Conservation (phyloP, 1,140 invertebrate genomes). For the Gyrodactylus salaris region DNA sequence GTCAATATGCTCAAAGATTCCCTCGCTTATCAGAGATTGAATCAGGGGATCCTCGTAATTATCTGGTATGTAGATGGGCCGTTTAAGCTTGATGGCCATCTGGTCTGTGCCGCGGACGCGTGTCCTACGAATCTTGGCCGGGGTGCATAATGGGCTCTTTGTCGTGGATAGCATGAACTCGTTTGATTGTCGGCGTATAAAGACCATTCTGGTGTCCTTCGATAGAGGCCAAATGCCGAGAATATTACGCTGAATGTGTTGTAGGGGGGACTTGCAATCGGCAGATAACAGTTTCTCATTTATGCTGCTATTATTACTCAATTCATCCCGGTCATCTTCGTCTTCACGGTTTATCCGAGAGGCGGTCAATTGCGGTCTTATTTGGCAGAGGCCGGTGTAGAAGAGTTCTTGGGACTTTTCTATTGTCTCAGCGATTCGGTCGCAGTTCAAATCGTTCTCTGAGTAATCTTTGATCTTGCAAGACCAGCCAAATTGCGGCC, state of each 20-base stretch:
- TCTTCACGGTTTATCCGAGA: background rate
- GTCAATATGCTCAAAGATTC: background rate
- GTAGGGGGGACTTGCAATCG: background rate
- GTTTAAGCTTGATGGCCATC: background rate
- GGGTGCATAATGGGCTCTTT: background rate
- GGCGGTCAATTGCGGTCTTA: background rate
- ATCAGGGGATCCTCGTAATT: background rate
- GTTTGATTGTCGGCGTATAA: background rate
- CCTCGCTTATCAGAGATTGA: background rate
- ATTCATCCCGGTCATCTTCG: background rate
- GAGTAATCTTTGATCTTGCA: background rate
- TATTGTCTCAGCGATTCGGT: background rate
- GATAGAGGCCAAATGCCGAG: background rate
- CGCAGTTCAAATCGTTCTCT: background rate
- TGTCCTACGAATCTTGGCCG: background rate
- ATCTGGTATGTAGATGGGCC: background rate
- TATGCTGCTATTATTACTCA: background rate
- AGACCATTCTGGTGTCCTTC: background rate
- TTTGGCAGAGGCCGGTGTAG: background rate
- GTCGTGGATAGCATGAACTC: background rate
- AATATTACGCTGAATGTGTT: background rate
- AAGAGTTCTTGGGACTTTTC: background rate
- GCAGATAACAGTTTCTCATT: background rate
- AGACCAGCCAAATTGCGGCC: background rate
- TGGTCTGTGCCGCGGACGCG: background rate